Evolutionary conservation across 2,797 vertebrate genomes (phyloP).

Genomic region (Cossypha caffra): DNA sequence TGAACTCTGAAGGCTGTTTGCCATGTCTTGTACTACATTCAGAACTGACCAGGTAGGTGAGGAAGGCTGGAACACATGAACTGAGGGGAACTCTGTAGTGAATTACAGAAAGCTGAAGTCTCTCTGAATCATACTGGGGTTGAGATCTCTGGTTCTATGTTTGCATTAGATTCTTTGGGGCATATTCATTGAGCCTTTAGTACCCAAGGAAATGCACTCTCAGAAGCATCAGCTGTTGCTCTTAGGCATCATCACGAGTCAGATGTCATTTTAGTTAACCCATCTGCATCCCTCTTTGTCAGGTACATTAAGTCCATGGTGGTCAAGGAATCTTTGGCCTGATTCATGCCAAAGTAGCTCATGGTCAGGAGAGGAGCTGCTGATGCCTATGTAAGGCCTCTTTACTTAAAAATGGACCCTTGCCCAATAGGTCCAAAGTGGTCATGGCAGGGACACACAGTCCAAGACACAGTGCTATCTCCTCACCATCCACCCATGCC

Average conservation of each 20-base stretch:
- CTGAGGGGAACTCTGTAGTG: not conserved
- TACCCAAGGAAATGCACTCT: not conserved
- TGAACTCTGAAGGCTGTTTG: not conserved
- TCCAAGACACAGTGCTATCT: not conserved
- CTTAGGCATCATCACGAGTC: not conserved
- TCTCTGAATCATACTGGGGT: not conserved
- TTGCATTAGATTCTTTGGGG: not conserved
- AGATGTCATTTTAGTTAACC: not conserved
- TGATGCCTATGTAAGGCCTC: accelerated
- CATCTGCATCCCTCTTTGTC: not conserved
- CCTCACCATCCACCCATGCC: accelerated
- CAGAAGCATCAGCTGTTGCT: not conserved
- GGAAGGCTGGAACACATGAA: not conserved
- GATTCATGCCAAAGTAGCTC: not conserved
- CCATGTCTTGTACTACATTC: not conserved
- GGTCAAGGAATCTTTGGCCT: not conserved
- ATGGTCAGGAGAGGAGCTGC: not conserved
- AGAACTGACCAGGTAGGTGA: not conserved
- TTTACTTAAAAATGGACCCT: not conserved
- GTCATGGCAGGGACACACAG: not conserved
- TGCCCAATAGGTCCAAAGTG: not conserved
- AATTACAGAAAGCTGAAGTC: not conserved
- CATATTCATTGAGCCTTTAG: not conserved
- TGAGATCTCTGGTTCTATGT: not conserved
- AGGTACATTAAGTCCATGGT: not conserved